Percentiles rank a stretch among this genome's conserved stretches.
Conservation (phyloP, 2,113 vertebrate genomes). For the Lipophrys pholis region DNA sequence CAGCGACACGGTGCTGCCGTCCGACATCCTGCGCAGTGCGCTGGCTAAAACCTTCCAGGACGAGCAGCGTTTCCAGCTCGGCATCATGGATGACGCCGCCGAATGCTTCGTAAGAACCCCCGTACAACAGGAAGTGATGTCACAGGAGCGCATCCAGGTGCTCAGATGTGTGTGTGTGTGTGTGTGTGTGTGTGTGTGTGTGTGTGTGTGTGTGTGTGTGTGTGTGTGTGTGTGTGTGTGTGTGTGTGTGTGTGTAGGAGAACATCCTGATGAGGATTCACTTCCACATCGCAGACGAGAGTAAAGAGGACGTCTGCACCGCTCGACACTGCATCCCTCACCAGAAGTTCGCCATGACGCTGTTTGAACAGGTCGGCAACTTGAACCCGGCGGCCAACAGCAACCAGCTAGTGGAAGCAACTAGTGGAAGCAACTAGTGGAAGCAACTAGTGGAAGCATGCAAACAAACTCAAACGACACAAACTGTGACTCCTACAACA, state of each 20-base stretch:
- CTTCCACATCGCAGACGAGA: slow-evolving; percentile 97
- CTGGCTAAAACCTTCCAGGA: slow-evolving; percentile 98
- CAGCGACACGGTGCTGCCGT: slow-evolving; percentile 94
- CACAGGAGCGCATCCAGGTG: not conserved
- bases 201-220: slow-evolving; percentile 18
- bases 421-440: too few relatives aligned
- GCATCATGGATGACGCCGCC: slow-evolving; percentile 98
- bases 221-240: slow-evolving; percentile 3
- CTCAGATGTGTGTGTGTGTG: not conserved
- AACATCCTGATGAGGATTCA: slow-evolving; percentile 97
- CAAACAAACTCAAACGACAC: too few relatives aligned
- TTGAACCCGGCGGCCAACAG: too few relatives aligned
- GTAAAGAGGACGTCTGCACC: slow-evolving; percentile 96
- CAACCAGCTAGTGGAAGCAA: too few relatives aligned
- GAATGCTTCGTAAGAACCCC: slow-evolving; percentile 92
- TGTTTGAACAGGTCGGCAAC: slow-evolving; percentile 93
- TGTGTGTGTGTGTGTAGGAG: slow-evolving; percentile 82
- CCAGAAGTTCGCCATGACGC: slow-evolving; percentile 98
- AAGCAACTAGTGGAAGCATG: too few relatives aligned
- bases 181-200: slow-evolving; percentile 12
- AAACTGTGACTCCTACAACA: too few relatives aligned
- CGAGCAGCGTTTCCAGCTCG: slow-evolving; percentile 95
- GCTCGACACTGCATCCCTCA: slow-evolving; percentile 94
- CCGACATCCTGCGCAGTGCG: slow-evolving; percentile 93
- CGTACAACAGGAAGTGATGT: not conserved